Evolutionary conservation across 2,113 vertebrate species (phyloP), one percentile per base, ranked within the genome.

Genomic region (Psilopogon haemacephalus): DNA sequence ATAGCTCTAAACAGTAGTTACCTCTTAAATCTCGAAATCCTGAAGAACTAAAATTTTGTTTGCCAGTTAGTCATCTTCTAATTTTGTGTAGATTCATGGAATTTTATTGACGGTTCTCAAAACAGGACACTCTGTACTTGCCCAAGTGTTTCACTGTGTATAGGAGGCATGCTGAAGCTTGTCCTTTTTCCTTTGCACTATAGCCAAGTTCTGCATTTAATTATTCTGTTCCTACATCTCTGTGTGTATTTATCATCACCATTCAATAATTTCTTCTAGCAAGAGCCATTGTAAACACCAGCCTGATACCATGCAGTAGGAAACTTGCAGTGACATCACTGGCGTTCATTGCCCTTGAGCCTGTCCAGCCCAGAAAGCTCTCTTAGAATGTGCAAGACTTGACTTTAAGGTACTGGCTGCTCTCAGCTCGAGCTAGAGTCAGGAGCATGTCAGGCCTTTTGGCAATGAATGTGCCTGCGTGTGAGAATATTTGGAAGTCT

Each of bases 81-180:
- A 54, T 85, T 77, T 77, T 72, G n/a, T 94, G 74, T 91, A 82
- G 74, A 62, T 92, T 93, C 6, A 16, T 62, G 90, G 86, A 92
- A 95, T 50, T 88, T 91, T 95, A 94, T 86, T 96, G 94, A 87
- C 86, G 88, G 80, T 77, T 86, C 64, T 90, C 84, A 93, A 84
- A 95, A 55, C 32, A 79, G 90, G 79, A 84, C 32, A 65, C 87
- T 86, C 94, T 88, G 65, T 96, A 37, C 72, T 84, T 85, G 86
- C 60, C 18, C 8, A 54, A 90, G 38, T 55, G 64, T 91, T 93
- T 95, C 86, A 88, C 85, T 73, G 76, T 73, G 76, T 93, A 76
- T 24, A 52, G 63, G 44, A 87, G 59, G 71, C 95, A 58, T 85
- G 96, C 76, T 93, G 50, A 58, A 95, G 78, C 94, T 78, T 52